Percentiles rank a stretch among this genome's conserved stretches.
Evolutionary conservation across 2,888 invertebrate genomes (phyloP).

Genomic region (Ennomos fuscantarius): DNA sequence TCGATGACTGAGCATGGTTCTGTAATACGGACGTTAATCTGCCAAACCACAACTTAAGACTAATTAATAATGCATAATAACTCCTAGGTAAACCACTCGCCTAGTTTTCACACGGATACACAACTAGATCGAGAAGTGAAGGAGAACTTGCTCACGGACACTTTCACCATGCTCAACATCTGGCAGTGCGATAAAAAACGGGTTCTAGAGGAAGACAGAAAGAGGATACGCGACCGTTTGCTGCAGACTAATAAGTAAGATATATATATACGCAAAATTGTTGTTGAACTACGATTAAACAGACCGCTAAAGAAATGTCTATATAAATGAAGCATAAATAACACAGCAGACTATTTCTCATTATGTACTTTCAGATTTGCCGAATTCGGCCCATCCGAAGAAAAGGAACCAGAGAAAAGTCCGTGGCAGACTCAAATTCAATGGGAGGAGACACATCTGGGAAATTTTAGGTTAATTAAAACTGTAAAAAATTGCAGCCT

Average conservation of each 20-base stretch:
- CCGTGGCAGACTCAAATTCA: slow-evolving; percentile 86
- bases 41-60: too few relatives aligned
- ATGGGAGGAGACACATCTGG: slow-evolving; percentile 91
- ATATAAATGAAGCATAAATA: background rate
- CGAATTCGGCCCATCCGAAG: slow-evolving; percentile 77
- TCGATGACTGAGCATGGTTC: too few relatives aligned
- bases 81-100: slow-evolving; percentile 93
- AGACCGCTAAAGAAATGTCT: too few relatives aligned
- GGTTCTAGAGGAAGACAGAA: slow-evolving; percentile 90
- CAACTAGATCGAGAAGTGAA: slow-evolving; percentile 94
- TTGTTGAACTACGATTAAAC: background rate
- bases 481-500: background rate
- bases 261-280: background rate
- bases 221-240: slow-evolving; percentile 88
- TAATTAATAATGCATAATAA: background rate
- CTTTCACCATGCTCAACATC: slow-evolving; percentile 91
- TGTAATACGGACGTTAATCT: too few relatives aligned
- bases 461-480: slow-evolving; percentile 85
- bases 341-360: background rate
- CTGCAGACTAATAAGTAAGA: slow-evolving; percentile 85
- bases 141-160: slow-evolving; percentile 90
- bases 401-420: slow-evolving; percentile 76
- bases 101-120: slow-evolving; percentile 96
- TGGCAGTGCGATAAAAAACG: slow-evolving; percentile 90
- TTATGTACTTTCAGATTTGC: slow-evolving; percentile 81